Evolutionary conservation across 2,888 invertebrate genomes (phyloP), one percentile per base, ranked within the genome.

Genomic region (Agrilus cyanescens): DNA sequence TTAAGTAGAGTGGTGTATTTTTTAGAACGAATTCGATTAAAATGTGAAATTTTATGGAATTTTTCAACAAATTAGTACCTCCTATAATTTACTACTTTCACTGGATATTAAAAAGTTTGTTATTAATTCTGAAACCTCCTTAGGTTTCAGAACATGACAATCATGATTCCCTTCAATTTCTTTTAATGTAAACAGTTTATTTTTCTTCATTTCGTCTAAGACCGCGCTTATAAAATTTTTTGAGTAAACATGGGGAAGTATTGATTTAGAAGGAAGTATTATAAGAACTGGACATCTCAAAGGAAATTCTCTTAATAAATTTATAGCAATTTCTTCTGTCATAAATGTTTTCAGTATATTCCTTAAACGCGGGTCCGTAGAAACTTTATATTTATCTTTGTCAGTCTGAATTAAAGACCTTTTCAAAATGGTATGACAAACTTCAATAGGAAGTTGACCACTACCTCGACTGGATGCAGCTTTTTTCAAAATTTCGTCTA

Each of bases 81-180:
- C 6, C 53, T 47, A 61, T 16, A 61, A 50, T 47, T 60, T 60
- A 20, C 50, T 53, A 40, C 53, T 56, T 35, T 50, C 40, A 30
- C 37, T 41, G n/a, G n/a, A n/a, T 20, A 48, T 43, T 39, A 63
- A 55, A 57, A 63, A 63, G 37, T 55, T 51, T 20, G 35, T 50
- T 32, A 63, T 49, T 34, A 54, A 36, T 2, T 58, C 57, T 1
- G 68, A 67, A 4, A 80, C 62, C 7, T 59, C 55, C 46, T 75
- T 73, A 0, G 80, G 78, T 49, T 70, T 55, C 6, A 71, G 73
- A 33, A 73, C 70, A 56, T 81, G 80, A 0, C 78, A 72, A 51
- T 81, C 78, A 48, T 81, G 81, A 32, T 67, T 65, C 0, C 80
- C 80, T 0, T 68, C 60, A 0, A 78, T 70, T 2, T 64, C 1